These are phyloP conservation scores for Brienomyrus brachyistius DNA, from an alignment of 2,113 vertebrate species.

Conservation along the genomic window DNA sequence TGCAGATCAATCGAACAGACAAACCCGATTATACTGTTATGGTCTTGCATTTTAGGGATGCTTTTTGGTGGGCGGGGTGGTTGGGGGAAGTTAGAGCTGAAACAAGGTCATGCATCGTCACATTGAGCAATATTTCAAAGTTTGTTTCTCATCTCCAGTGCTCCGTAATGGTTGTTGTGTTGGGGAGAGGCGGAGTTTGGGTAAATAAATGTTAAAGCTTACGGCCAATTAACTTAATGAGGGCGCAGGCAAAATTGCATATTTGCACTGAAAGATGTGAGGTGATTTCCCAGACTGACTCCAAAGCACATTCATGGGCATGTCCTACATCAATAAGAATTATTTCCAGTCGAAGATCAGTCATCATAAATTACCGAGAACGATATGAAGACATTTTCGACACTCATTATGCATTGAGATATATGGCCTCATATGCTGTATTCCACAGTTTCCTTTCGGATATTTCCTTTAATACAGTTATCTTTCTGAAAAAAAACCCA, in stretches of 20 bases:
- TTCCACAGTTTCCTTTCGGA: background rate
- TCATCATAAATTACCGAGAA: constrained; percentile 4
- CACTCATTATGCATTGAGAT: constrained; percentile 7
- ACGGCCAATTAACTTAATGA: background rate
- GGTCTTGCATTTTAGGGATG: background rate
- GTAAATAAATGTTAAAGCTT: constrained; percentile 6
- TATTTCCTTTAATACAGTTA: constrained; percentile 2
- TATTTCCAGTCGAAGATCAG: constrained; percentile 3
- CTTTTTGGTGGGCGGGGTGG: background rate
- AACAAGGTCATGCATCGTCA: background rate
- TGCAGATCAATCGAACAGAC: background rate
- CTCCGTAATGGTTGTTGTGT: background rate
- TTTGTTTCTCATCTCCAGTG: background rate
- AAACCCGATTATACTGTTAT: background rate
- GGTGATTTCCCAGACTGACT: background rate
- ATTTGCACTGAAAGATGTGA: background rate
- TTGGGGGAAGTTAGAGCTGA: background rate
- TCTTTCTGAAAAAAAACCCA: background rate
- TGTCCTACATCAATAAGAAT: constrained; percentile 12
- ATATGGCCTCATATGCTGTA: background rate
- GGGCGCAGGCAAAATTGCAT: background rate
- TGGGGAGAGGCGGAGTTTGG: background rate
- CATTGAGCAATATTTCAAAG: background rate
- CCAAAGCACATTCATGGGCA: background rate
- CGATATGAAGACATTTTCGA: background rate